Base-by-base conservation (phyloP, 2,797 vertebrate species). In the Nannoperca obscura region DNA sequence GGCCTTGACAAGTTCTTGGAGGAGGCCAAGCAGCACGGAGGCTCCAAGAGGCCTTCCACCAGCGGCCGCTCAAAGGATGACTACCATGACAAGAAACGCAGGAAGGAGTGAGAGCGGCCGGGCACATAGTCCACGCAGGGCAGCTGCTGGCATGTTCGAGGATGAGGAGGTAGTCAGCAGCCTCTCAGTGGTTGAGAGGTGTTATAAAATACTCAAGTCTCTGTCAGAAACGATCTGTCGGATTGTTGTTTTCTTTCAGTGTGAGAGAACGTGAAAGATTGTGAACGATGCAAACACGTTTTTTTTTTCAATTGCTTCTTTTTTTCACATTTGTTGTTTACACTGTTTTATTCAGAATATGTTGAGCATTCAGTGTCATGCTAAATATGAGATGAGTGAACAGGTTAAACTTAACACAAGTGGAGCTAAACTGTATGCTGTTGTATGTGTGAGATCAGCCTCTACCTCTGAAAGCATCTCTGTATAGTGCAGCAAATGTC, bases 1-100 rank as follows among this genome's bases (percentile, higher is more conserved):
- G 98, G 98, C 93, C 93, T 99, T 94, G 98, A 99, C 88, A 99
- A 98, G 93, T 99, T 99, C 95, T 97, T 99, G 95, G 97, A 99
- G 92, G 97, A 99, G 90, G 98, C 98, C 59, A 99, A 99, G 92
- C 98, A 99, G 88, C 98, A 99, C 0, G 98, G 97, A 7, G 98
- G 97, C 68, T 98, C 98, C 52, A 99, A 99, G 92, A 95, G 98
- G 84, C 97, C 97, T 0, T 98, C 98, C 0, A 96, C 97, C 55
- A 97, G 97, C 88, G 95, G 96, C 72, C 96, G 97, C 57, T 97
- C 97, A 2, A 99, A 99, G 90, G 98, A 99, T 82, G 97, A 99
- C 1, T 98, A 99, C 86, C 97, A 99, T 3, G 97, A 99, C 88
- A 99, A 99, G 92, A 99, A 99, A 79, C 97, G 97, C 90, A 96